A percentile compares a stretch with the other conserved stretches of the same genome.
Conservation (phyloP, 2,113 vertebrate genomes). For the Phaetusa simplex region DNA sequence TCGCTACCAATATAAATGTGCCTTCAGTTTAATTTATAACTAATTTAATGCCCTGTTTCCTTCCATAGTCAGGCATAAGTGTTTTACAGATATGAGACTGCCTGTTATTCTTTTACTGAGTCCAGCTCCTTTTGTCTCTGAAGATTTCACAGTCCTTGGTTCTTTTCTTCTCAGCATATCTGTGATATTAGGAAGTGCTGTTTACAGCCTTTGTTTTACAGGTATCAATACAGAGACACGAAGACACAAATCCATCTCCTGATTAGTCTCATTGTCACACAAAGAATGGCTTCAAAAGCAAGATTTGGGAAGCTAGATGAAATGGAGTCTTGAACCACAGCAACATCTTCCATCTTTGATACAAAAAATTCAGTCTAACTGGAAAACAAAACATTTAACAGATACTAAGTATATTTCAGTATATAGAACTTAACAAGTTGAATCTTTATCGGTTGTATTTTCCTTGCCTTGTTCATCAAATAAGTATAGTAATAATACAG, state of each 20-base stretch:
- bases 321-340: background rate
- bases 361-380: background rate
- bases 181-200: background rate
- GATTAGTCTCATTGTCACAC: background rate
- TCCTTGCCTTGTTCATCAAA: background rate
- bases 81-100: background rate
- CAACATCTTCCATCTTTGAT: background rate
- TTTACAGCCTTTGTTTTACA: background rate
- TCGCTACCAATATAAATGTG: background rate
- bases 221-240: background rate
- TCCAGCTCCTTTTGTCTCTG: background rate
- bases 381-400: background rate
- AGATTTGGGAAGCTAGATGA: background rate
- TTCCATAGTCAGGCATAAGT: background rate
- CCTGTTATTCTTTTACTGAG: background rate
- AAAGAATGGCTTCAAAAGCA: background rate
- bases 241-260: background rate
- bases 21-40: background rate
- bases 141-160: background rate
- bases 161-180: background rate
- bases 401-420: background rate
- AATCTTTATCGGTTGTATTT: background rate
- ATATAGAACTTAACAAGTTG: background rate
- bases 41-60: background rate
- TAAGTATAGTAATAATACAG: background rate